phyloP scores from a whole-genome alignment of 2,113 vertebrate genomes.

The Peromyscus californicus region DNA sequence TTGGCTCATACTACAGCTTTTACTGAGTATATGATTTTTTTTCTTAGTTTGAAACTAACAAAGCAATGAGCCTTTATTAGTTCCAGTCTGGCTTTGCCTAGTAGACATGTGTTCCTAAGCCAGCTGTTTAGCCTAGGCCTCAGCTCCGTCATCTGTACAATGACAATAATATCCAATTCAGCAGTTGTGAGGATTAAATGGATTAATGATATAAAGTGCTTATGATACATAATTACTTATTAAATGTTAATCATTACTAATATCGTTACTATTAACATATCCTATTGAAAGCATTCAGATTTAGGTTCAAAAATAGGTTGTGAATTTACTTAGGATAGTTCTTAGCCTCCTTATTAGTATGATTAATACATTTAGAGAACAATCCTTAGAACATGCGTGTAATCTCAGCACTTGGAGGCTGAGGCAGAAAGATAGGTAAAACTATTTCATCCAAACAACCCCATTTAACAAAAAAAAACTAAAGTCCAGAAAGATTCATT shows the following conservation, averaged over 20 bases:
- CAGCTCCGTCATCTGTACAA: not conserved
- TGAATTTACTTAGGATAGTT: not conserved
- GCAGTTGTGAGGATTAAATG: slow-evolving; percentile 25
- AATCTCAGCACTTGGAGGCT: not conserved
- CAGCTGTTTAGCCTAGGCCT: slow-evolving; percentile 38
- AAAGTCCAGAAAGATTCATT: slow-evolving; percentile 43
- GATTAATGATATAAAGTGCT: slow-evolving; percentile 34
- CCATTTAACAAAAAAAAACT: slow-evolving; percentile 45
- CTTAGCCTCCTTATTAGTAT: slow-evolving; percentile 50
- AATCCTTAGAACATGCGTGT: not conserved
- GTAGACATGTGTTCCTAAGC: not conserved
- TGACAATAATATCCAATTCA: slow-evolving; percentile 8
- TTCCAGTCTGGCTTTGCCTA: not conserved
- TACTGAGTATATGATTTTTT: not conserved
- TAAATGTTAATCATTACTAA: slow-evolving; percentile 54
- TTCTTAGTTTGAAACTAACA: not conserved
- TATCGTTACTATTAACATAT: slow-evolving; percentile 10
- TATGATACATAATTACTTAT: slow-evolving; percentile 31
- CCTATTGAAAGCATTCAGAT: not conserved
- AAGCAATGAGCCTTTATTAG: not conserved
- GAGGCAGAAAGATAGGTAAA: not conserved
- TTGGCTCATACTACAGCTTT: not conserved
- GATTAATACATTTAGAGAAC: slow-evolving; percentile 25
- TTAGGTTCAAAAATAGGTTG: slow-evolving; percentile 26
- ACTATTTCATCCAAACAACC: slow-evolving; percentile 16